These are phyloP conservation scores for Hippocampus barbouri DNA, from an alignment of 2,113 vertebrate genomes.

Conservation along the genomic window DNA sequence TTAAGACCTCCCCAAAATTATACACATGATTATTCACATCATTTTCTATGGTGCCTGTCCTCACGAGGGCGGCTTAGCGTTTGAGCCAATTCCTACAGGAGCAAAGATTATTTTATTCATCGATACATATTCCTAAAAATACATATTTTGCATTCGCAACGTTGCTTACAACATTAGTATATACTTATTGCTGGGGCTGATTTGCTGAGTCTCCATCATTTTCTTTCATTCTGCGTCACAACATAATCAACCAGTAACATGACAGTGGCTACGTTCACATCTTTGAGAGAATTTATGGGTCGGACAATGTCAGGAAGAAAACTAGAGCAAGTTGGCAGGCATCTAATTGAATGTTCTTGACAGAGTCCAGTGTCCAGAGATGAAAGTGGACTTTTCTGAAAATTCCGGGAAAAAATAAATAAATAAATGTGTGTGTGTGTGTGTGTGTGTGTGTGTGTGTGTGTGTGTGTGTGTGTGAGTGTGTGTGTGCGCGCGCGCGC, in stretches of 20 bases:
- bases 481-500: too few relatives aligned
- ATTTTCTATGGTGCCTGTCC: too few relatives aligned
- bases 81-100: too few relatives aligned
- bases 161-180: not conserved
- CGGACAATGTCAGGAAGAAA: slow-evolving; percentile 5
- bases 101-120: not conserved
- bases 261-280: not conserved
- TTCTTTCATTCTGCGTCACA: not conserved
- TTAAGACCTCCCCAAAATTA: too few relatives aligned
- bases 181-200: not conserved
- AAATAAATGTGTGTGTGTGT: too few relatives aligned
- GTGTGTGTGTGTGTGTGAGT: too few relatives aligned
- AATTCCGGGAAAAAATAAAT: too few relatives aligned
- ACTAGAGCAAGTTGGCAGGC: slow-evolving; percentile 7
- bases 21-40: too few relatives aligned
- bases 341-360: slow-evolving; percentile 5
- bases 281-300: not conserved
- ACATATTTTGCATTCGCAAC: not conserved
- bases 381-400: too few relatives aligned
- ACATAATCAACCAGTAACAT: not conserved
- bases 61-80: too few relatives aligned
- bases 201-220: not conserved
- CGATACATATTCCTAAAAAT: not conserved
- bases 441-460: too few relatives aligned
- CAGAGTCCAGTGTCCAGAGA: not conserved